Conservation (phyloP, 2,888 invertebrate genomes). For the Dicranocentrus wangi region DNA sequence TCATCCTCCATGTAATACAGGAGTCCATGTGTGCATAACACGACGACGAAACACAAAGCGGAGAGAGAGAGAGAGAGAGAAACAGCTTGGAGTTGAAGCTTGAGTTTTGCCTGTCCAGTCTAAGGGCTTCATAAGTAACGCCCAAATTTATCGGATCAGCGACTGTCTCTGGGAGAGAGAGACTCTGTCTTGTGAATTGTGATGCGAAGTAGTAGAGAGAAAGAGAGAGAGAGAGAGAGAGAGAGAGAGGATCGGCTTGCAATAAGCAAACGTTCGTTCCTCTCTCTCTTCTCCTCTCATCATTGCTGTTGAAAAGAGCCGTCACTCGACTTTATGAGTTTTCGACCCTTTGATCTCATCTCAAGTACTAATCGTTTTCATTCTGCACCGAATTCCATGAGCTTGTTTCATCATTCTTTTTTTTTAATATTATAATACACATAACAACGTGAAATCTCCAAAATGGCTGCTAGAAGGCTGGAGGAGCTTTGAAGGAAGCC, state of each 20-base stretch:
- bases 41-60: not conserved
- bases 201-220: slow-evolving; percentile 21
- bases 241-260: not conserved
- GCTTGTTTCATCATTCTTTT: slow-evolving; percentile 29
- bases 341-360: slow-evolving; percentile 72
- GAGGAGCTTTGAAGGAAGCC: too few relatives aligned
- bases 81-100: slow-evolving; percentile 39
- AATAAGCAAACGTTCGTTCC: slow-evolving; percentile 9
- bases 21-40: not conserved
- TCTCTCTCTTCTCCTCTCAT: slow-evolving; percentile 27
- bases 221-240: slow-evolving; percentile 14
- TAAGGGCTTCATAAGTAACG: slow-evolving; percentile 72
- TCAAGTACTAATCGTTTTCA: slow-evolving; percentile 71
- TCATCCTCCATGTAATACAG: not conserved
- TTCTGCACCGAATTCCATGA: slow-evolving; percentile 61
- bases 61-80: slow-evolving; percentile 12
- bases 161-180: slow-evolving; percentile 45
- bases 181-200: too few relatives aligned
- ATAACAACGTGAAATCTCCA: too few relatives aligned
- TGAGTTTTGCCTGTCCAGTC: slow-evolving; percentile 63
- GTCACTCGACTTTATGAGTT: slow-evolving; percentile 68
- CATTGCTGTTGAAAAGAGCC: slow-evolving; percentile 52
- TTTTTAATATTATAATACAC: not conserved
- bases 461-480: too few relatives aligned
- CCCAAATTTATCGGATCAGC: slow-evolving; percentile 72